A percentile compares a stretch with the other conserved stretches of the same genome.
These are phyloP conservation scores for Chaitophorus viminalis DNA, from an alignment of 2,888 invertebrate genomes.

Conservation along the genomic window DNA sequence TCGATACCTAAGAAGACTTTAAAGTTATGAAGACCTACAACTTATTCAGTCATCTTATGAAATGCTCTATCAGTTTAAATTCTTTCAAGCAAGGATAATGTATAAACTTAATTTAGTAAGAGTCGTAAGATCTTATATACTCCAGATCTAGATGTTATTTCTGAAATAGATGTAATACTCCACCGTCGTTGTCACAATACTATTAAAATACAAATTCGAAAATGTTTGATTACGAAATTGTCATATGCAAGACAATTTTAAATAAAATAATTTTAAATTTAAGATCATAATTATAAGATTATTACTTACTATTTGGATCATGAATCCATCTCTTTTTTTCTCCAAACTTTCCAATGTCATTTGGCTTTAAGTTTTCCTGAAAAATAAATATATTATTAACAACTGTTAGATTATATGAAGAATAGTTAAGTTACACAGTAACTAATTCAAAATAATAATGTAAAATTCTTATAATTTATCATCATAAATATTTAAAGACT, in stretches of 20 bases:
- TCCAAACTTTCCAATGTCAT: conserved; percentile 66
- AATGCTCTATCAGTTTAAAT: conserved; percentile 39
- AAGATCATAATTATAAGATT: conserved; percentile 45
- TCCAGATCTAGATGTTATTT: conserved; percentile 20
- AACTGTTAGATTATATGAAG: not conserved
- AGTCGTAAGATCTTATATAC: conserved; percentile 38
- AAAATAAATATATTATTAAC: conserved; percentile 65
- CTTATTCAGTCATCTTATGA: conserved; percentile 15
- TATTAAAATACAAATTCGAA: conserved; percentile 50
- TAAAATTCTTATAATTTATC: no score
- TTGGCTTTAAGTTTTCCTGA: conserved; percentile 69
- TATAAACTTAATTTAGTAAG: not conserved
- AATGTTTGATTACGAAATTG: conserved; percentile 24
- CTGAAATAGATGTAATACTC: conserved; percentile 35
- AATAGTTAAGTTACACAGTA: not conserved
- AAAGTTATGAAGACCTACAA: conserved; percentile 43
- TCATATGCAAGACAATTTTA: not conserved
- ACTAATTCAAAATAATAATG: not conserved
- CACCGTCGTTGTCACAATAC: conserved; percentile 8
- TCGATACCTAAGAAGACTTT: conserved; percentile 53
- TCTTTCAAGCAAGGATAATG: not conserved
- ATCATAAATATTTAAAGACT: no score
- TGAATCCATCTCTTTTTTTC: conserved; percentile 82
- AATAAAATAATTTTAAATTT: not conserved
- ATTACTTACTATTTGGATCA: conserved; percentile 79